These are phyloP conservation scores for Diplodus sargus DNA, from an alignment of 2,797 vertebrate species.

Conservation along the genomic window DNA sequence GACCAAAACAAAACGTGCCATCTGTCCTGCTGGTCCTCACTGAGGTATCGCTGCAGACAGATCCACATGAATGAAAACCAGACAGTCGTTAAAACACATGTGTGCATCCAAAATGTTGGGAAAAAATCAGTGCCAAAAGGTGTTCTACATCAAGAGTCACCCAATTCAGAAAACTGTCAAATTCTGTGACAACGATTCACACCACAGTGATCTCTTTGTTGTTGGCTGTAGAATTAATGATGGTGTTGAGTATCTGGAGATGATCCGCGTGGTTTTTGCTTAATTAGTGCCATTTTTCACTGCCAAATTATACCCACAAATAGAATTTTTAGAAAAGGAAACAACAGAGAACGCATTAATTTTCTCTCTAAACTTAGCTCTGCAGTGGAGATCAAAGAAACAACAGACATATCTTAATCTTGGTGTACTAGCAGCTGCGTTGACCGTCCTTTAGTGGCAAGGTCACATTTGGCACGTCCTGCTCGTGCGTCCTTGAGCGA, in stretches of 20 bases:
- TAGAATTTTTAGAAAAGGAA: background rate
- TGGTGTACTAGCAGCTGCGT: slow-evolving; percentile 4
- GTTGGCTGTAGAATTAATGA: slow-evolving; percentile 17
- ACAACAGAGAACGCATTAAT: slow-evolving; percentile 1
- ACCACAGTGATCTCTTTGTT: slow-evolving; percentile 18
- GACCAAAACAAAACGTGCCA: background rate
- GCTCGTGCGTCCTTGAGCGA: slow-evolving; percentile 30
- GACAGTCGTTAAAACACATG: background rate
- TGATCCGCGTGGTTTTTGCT: slow-evolving; percentile 14
- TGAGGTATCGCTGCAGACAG: slow-evolving; percentile 2
- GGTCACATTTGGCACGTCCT: slow-evolving; percentile 38
- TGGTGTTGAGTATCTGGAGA: slow-evolving; percentile 15
- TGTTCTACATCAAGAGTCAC: background rate
- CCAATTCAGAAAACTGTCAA: slow-evolving; percentile 10
- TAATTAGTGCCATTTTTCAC: slow-evolving; percentile 20
- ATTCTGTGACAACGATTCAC: slow-evolving; percentile 24
- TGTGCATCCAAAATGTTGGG: background rate
- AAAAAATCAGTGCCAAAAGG: background rate
- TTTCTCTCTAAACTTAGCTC: slow-evolving; percentile 1
- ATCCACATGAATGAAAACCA: background rate
- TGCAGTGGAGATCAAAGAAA: slow-evolving; percentile 16
- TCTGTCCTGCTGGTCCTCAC: background rate
- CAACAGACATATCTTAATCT: slow-evolving; percentile 24
- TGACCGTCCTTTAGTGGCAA: slow-evolving; percentile 41
- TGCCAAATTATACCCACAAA: slow-evolving; percentile 29